phyloP scores from a whole-genome alignment of 2,113 vertebrate genomes.

The Leiothrix lutea region DNA sequence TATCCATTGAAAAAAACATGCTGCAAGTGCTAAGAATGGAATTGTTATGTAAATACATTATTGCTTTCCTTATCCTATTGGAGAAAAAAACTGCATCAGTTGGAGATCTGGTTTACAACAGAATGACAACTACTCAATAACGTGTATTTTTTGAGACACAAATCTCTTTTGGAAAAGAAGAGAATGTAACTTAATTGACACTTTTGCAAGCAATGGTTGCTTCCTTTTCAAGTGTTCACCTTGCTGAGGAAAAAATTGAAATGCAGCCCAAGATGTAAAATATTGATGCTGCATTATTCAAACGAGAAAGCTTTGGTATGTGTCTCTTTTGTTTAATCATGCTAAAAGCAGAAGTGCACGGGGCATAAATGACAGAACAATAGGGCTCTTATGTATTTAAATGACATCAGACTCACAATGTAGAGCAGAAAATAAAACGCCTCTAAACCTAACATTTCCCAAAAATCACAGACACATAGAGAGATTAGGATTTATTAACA shows the following conservation, averaged over 20 bases:
- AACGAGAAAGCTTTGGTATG: slow-evolving; percentile 34
- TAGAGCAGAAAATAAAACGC: slow-evolving; percentile 54
- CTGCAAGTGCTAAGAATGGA: not conserved
- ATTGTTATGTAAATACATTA: not conserved
- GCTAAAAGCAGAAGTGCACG: slow-evolving; percentile 58
- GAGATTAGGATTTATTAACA: not conserved
- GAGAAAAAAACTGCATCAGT: not conserved
- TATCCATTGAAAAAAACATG: not conserved
- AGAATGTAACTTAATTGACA: slow-evolving; percentile 35
- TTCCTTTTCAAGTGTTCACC: slow-evolving; percentile 8
- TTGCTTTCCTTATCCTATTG: not conserved
- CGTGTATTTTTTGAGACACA: not conserved
- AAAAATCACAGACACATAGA: not conserved
- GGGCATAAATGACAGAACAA: slow-evolving; percentile 68
- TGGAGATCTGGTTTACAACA: not conserved
- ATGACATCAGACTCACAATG: slow-evolving; percentile 46
- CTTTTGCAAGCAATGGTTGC: not conserved
- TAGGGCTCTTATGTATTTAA: slow-evolving; percentile 46
- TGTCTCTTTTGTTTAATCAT: slow-evolving; percentile 60
- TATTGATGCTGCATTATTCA: slow-evolving; percentile 62
- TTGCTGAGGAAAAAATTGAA: slow-evolving; percentile 44
- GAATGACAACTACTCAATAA: slow-evolving; percentile 29
- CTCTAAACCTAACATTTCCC: slow-evolving; percentile 23
- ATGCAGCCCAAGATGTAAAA: slow-evolving; percentile 55
- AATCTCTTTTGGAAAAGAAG: not conserved